Evolutionary conservation across 2,888 invertebrate species (phyloP).

Genomic region (Choreutis nemorana): DNA sequence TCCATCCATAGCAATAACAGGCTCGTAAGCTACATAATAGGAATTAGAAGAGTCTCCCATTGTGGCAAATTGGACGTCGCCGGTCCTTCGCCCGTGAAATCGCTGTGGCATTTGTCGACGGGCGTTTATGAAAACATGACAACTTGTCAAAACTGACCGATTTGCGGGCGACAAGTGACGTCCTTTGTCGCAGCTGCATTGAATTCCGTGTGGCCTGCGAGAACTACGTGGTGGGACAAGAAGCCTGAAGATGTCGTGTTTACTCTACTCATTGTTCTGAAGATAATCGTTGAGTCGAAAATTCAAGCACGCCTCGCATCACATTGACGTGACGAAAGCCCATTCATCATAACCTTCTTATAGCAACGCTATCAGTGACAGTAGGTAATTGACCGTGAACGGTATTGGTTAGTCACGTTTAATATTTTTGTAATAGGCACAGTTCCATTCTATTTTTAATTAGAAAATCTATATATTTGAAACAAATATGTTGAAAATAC

Average conservation of each 20-base stretch:
- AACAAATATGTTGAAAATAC: no score
- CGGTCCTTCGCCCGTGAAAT: conserved; percentile 46
- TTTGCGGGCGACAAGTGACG: conserved; percentile 58
- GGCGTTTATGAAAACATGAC: conserved; percentile 63
- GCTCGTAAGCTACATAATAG: conserved; percentile 42
- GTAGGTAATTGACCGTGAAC: no score
- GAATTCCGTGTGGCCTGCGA: conserved; percentile 55
- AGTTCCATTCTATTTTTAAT: no score
- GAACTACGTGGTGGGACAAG: conserved; percentile 43
- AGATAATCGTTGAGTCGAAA: conserved; percentile 40
- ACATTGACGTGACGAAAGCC: conserved; percentile 19
- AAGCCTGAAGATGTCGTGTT: conserved; percentile 32
- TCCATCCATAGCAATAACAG: conserved; percentile 44
- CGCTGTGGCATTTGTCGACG: conserved; percentile 41
- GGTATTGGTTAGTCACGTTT: no score
- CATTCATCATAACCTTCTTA: no score
- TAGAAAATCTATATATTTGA: no score
- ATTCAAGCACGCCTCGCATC: conserved; percentile 49
- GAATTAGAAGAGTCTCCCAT: conserved; percentile 55
- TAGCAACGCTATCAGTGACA: no score
- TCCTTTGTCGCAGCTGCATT: conserved; percentile 41
- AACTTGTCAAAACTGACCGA: conserved; percentile 63
- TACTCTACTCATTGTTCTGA: conserved; percentile 44
- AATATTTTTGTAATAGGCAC: no score
- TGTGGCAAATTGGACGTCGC: conserved; percentile 50